These are phyloP conservation scores for Castor canadensis DNA, from an alignment of 2,113 vertebrate species.

Conservation along the genomic window DNA sequence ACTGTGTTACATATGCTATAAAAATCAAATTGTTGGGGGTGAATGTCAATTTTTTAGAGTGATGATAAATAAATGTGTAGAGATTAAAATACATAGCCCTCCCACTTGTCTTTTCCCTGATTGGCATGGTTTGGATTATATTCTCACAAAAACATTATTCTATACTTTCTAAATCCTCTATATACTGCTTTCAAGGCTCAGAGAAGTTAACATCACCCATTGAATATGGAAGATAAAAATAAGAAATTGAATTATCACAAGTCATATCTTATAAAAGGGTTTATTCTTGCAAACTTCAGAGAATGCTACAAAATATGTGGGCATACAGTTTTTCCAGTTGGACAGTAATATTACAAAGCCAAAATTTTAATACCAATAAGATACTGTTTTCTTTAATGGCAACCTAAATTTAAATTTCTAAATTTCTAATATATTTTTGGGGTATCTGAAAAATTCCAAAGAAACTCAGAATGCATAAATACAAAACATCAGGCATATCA, in stretches of 20 bases:
- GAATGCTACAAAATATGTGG: not conserved
- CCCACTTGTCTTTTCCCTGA: not conserved
- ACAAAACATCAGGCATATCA: not conserved
- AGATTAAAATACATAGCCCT: not conserved
- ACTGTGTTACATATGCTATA: not conserved
- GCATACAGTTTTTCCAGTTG: not conserved
- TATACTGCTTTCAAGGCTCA: not conserved
- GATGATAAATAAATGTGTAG: not conserved
- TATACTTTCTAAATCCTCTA: not conserved
- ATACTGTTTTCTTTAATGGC: not conserved
- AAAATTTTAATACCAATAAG: not conserved
- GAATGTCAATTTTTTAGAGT: not conserved
- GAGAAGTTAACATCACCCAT: not conserved
- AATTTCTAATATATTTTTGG: not conserved
- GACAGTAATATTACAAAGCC: not conserved
- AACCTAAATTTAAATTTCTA: slow-evolving; percentile 38
- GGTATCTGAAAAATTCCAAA: slow-evolving; percentile 17
- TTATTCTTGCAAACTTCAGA: slow-evolving; percentile 39
- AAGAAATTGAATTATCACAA: slow-evolving; percentile 2
- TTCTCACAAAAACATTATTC: not conserved
- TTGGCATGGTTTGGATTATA: not conserved
- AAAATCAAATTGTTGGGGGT: not conserved
- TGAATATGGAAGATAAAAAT: slow-evolving; percentile 33
- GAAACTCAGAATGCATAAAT: not conserved
- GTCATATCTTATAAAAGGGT: not conserved